Evolutionary conservation across 2,888 invertebrate genomes (phyloP).

Genomic region (Amiota communis): DNA sequence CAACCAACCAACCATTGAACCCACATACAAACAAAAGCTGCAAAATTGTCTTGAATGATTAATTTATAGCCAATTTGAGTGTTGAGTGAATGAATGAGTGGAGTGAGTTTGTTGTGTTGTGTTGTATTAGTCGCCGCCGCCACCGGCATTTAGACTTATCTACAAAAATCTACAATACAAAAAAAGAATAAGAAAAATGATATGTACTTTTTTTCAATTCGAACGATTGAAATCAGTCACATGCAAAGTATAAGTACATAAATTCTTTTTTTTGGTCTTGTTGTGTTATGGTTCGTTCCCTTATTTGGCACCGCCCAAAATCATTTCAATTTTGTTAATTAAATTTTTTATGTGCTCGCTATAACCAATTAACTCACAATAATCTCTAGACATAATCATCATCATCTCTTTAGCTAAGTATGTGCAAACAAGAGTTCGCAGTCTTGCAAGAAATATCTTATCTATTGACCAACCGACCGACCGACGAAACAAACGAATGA

Average conservation of each 20-base stretch:
- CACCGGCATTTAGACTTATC: conserved; percentile 1
- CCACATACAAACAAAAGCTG: neutral
- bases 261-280: neutral
- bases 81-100: neutral
- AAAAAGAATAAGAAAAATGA: too few species aligned
- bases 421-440: neutral
- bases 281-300: conserved; percentile 1
- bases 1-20: neutral
- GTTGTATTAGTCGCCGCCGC: neutral
- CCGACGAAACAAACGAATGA: neutral
- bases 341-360: too few species aligned
- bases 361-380: too few species aligned
- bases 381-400: conserved; percentile 11
- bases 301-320: conserved; percentile 28
- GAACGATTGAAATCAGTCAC: conserved; percentile 26
- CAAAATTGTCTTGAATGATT: conserved; percentile 1
- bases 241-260: neutral
- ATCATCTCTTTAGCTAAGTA: neutral
- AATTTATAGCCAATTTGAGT: conserved; percentile 13
- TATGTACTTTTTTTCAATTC: neutral
- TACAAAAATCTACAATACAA: neutral
- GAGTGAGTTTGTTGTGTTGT: neutral
- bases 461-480: neutral
- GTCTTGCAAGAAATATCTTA: neutral
- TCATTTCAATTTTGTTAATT: neutral